These are phyloP conservation scores for Carabus problematicus DNA, from an alignment of 2,888 invertebrate genomes.

Conservation along the genomic window DNA sequence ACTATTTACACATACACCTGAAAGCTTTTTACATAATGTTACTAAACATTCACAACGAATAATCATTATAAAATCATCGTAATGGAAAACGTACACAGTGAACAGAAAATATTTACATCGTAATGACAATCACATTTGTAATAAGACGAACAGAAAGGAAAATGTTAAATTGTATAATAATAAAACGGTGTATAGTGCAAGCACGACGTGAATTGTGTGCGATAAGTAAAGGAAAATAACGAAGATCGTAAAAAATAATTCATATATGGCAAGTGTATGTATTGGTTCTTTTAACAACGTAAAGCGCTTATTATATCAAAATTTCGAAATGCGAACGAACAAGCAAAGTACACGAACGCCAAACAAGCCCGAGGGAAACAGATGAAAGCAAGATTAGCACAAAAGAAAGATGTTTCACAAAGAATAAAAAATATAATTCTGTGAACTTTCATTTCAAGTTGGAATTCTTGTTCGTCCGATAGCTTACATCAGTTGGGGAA, in stretches of 20 bases:
- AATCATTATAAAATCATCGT: too few relatives aligned
- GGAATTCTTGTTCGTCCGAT: conserved; percentile 34
- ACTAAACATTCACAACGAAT: too few relatives aligned
- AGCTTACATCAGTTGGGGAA: neutral
- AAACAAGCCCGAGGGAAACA: conserved; percentile 38
- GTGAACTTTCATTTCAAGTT: conserved; percentile 30
- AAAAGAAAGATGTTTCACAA: conserved; percentile 42
- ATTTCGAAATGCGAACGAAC: conserved; percentile 33
- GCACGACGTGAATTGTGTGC: too few relatives aligned
- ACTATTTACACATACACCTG: too few relatives aligned
- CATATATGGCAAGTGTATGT: conserved; percentile 6
- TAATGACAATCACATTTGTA: too few relatives aligned
- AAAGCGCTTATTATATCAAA: conserved; percentile 31
- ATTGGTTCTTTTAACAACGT: conserved; percentile 25
- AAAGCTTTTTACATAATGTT: too few relatives aligned
- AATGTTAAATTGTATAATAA: too few relatives aligned
- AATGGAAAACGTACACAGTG: too few relatives aligned
- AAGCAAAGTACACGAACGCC: conserved; percentile 27
- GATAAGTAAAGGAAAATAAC: neutral
- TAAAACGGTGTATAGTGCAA: too few relatives aligned
- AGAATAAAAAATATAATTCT: conserved; percentile 42
- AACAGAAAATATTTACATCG: too few relatives aligned
- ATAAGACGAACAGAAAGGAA: too few relatives aligned
- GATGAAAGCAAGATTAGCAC: conserved; percentile 41
- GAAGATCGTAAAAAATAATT: conserved; percentile 30